Conservation (phyloP, 2,797 vertebrate genomes). For the Parauchenoglanis punctatus region DNA sequence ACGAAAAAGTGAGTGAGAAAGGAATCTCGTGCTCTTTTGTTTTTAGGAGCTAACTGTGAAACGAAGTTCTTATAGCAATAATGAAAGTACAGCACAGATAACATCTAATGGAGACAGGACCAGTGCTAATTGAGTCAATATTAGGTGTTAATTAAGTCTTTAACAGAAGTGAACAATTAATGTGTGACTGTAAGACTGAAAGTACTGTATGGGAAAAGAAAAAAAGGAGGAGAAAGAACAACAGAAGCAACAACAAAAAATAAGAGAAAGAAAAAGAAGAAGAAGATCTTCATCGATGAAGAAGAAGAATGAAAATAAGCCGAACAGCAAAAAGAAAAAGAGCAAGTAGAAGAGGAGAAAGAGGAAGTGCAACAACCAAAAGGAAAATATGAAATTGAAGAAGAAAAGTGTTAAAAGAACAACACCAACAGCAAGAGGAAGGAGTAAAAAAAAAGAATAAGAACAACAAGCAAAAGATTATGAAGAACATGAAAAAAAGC, state of each 20-base stretch:
- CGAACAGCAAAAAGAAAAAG: too few species aligned
- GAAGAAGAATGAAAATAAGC: neutral
- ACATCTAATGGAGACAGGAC: constrained; percentile 11
- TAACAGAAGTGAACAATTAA: neutral
- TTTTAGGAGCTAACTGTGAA: neutral
- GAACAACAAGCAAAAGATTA: neutral
- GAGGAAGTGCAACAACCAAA: neutral
- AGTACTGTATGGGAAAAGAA: neutral
- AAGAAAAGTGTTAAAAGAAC: neutral
- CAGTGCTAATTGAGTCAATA: neutral
- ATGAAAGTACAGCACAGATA: constrained; percentile 9
- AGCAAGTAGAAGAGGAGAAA: neutral
- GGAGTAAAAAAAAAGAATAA: neutral
- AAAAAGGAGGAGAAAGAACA: neutral
- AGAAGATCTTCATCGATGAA: neutral
- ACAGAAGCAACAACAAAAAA: neutral
- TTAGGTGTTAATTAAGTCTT: constrained; percentile 13
- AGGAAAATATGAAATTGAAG: neutral
- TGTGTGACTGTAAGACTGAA: neutral
- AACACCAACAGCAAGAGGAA: neutral
- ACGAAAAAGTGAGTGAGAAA: neutral
- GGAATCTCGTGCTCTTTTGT: too few species aligned
- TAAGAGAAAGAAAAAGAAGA: neutral
- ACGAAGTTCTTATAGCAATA: neutral
- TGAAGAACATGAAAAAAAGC: neutral